Conservation (phyloP, 2,888 invertebrate genomes). For the Pimpla rufipes region DNA sequence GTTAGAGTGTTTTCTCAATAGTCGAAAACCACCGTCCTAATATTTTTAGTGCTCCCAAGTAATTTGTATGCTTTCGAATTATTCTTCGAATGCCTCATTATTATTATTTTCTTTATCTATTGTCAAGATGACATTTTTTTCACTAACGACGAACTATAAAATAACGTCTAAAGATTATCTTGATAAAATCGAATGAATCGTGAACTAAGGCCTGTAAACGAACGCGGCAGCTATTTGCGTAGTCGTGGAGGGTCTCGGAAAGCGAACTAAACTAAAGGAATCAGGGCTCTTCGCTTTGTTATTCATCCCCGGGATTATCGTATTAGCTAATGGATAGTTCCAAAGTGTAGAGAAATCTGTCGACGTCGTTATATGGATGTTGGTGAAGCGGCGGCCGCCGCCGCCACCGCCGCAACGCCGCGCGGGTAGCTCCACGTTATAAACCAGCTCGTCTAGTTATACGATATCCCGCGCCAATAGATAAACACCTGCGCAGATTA, state of each 20-base stretch:
- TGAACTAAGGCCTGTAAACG: too few species aligned
- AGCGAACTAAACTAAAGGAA: not conserved
- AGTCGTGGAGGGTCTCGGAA: too few species aligned
- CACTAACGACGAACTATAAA: not conserved
- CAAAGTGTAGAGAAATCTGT: slow-evolving; percentile 62
- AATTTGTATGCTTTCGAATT: not conserved
- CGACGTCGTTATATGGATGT: slow-evolving; percentile 49
- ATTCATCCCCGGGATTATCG: slow-evolving; percentile 11
- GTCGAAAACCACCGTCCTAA: not conserved
- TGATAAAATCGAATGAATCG: not conserved
- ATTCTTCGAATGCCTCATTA: not conserved
- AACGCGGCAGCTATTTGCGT: too few species aligned
- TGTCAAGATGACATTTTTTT: not conserved
- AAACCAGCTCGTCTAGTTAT: slow-evolving; percentile 59
- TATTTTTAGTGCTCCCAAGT: not conserved
- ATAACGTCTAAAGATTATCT: not conserved
- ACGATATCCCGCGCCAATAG: slow-evolving; percentile 75
- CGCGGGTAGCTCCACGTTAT: slow-evolving; percentile 47
- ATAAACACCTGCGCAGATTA: slow-evolving; percentile 84
- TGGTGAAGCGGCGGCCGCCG: not conserved
- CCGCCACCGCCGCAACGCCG: not conserved
- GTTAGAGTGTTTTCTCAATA: not conserved
- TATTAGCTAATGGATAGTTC: slow-evolving; percentile 56
- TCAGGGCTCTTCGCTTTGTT: not conserved
- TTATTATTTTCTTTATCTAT: not conserved